Conservation (phyloP, 2,797 vertebrate species). For the Cyclopterus lumpus region DNA sequence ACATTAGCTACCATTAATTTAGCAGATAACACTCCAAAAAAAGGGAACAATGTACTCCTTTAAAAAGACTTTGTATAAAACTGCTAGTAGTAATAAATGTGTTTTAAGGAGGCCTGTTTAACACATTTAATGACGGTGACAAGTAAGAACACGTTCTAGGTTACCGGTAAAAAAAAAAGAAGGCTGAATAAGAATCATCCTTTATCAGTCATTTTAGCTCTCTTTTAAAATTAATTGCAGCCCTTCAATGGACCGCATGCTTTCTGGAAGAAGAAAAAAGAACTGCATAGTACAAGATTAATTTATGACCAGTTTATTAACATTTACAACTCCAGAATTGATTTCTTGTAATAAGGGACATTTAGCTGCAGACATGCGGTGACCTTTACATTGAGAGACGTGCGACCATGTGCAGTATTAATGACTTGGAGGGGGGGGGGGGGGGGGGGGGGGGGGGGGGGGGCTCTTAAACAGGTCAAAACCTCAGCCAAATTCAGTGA, state of each 20-base stretch:
- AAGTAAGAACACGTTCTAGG: not conserved
- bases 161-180: constrained; percentile 8
- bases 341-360: constrained; percentile 20
- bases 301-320: constrained; percentile 19
- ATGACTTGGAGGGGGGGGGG: no score
- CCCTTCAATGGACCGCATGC: constrained; percentile 15
- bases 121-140: not conserved
- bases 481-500: not conserved
- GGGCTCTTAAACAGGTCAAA: not conserved
- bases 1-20: constrained; percentile 6
- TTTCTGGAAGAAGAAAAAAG: not conserved
- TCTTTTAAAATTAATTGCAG: constrained; percentile 12
- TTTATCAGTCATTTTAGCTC: constrained; percentile 11
- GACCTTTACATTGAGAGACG: constrained; percentile 43
- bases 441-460: no score
- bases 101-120: not conserved
- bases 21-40: constrained; percentile 1
- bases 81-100: not conserved
- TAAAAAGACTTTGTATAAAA: not conserved
- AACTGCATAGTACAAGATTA: constrained; percentile 21
- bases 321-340: constrained; percentile 26
- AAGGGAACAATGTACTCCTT: not conserved
- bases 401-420: constrained; percentile 26
- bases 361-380: constrained; percentile 34
- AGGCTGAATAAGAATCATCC: not conserved